Evolutionary conservation across 2,113 vertebrate genomes (phyloP), one percentile per base, ranked within the genome.

Genomic region (Nycticebus coucang): DNA sequence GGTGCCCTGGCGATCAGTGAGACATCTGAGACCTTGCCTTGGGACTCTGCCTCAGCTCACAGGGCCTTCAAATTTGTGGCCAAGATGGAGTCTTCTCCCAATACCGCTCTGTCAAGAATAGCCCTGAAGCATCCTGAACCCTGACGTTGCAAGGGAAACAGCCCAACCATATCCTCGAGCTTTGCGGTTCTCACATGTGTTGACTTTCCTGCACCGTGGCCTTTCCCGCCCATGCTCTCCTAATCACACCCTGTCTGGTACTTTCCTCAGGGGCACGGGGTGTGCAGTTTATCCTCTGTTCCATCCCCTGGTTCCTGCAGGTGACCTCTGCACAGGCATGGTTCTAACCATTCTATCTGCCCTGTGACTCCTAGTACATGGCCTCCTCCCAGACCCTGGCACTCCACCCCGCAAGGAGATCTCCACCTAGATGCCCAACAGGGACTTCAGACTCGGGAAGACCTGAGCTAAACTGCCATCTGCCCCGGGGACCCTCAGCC

Each of bases 401-500:
- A 55, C 22, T 55, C 30, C 35, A 0, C 50, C 17, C 59, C 75
- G 2, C 9, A 6, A 41, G 72, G 60, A 66, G 75, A 78, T 37
- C 21, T 37, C 75, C 30, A 28, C 24, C 75, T 14, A 30, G 35
- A n/a, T 2, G 37, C 8, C 37, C 66, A 68, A 5, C 55, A 71
- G 35, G 84, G 22, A 28, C 15, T 7, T 2, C 53, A 35, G 64
- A 33, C 41, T 11, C 30, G 17, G 64, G 24, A n/a, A 0, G 50
- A 24, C 75, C 62, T 75, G 30, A 41, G 45, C 15, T 4, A 1
- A 30, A 19, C 18, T 14, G 33, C 37, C 69, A n/a, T 55, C 24
- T 11, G 18, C 26, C 50, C 5, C 10, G 12, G 14, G 0, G 4
- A 21, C 50, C 50, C 18, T 45, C 30, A 0, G 0, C 55, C 28